A percentile compares a stretch with the other conserved stretches of the same genome.
Conservation (phyloP, 1,140 invertebrate species). For the Dendrolimus kikuchii region DNA sequence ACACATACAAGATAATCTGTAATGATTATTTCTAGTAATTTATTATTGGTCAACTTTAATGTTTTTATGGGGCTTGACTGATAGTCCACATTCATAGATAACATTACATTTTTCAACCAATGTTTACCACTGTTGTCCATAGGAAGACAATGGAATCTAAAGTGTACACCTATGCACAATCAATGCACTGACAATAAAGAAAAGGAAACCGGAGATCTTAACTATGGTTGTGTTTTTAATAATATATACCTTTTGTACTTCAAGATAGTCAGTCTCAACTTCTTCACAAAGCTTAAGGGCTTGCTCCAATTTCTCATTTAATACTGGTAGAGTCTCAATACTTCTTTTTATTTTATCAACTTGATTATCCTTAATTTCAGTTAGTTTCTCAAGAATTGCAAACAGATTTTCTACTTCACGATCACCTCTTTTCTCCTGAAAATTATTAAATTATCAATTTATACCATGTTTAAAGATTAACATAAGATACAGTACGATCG, state of each 20-base stretch:
- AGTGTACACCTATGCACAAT: too few species aligned
- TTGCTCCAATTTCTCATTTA: constrained; percentile 78
- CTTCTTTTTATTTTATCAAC: constrained; percentile 75
- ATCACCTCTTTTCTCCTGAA: constrained; percentile 82
- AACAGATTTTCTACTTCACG: constrained; percentile 86
- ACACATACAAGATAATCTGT: too few species aligned
- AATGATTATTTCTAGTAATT: too few species aligned
- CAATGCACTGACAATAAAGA: too few species aligned
- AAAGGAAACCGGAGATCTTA: too few species aligned
- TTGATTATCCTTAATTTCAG: constrained; percentile 83
- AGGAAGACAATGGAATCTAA: too few species aligned
- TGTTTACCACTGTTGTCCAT: too few species aligned
- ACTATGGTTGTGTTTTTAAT: background rate
- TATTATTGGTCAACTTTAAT: too few species aligned
- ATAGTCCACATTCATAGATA: too few species aligned
- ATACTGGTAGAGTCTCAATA: constrained; percentile 75
- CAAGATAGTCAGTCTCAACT: constrained; percentile 54
- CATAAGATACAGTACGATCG: too few species aligned
- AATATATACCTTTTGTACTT: constrained; percentile 34
- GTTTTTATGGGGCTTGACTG: too few species aligned
- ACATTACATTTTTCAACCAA: too few species aligned
- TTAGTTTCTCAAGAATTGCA: constrained; percentile 82
- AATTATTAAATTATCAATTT: constrained; percentile 3
- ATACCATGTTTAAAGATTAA: background rate
- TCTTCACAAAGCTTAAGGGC: constrained; percentile 76